A percentile compares a stretch with the other conserved stretches of the same genome.
Conservation (phyloP, 2,888 invertebrate species). For the Netelia virgata region DNA sequence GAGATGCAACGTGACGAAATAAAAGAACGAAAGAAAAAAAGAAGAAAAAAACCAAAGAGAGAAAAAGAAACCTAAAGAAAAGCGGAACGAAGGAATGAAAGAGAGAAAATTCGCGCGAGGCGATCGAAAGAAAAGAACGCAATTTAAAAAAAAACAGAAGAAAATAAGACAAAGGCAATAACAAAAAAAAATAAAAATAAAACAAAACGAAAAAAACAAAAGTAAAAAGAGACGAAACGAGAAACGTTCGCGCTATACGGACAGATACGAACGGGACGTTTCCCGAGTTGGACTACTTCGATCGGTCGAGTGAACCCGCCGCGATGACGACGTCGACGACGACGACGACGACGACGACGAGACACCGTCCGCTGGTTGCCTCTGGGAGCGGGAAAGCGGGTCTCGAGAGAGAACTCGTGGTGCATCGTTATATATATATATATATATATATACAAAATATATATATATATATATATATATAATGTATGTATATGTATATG, state of each 20-base stretch:
- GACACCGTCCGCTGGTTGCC: background rate
- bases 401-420: background rate
- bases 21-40: background rate
- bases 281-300: background rate
- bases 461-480: slow-evolving; percentile 3
- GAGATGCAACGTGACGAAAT: background rate
- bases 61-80: background rate
- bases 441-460: slow-evolving; percentile 3
- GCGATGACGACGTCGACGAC: background rate
- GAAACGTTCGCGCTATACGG: background rate
- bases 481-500: background rate
- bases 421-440: slow-evolving; percentile 10
- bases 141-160: background rate
- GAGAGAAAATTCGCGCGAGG: background rate
- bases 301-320: background rate
- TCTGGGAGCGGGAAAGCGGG: background rate
- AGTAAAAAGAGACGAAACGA: background rate
- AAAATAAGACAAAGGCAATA: background rate
- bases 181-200: background rate
- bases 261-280: background rate
- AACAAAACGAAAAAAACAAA: background rate
- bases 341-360: background rate
- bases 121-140: background rate
- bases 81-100: background rate
- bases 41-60: background rate